Evolutionary conservation across 1,140 invertebrate genomes (phyloP).

Genomic region (Sipha flava): DNA sequence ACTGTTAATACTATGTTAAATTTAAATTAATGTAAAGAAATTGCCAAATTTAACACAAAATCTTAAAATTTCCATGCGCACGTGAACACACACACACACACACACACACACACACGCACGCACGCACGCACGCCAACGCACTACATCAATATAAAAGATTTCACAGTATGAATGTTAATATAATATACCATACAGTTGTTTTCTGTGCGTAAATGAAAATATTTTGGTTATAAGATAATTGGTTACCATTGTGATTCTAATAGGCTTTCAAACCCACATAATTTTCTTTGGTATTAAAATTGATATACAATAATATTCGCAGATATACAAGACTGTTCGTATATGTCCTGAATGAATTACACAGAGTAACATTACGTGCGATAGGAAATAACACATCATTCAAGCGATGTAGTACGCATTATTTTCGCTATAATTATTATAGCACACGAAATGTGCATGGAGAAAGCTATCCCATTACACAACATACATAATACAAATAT

Average conservation of each 20-base stretch:
- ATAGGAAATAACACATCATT: too few species aligned
- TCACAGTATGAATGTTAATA: too few species aligned
- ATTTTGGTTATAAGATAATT: not conserved
- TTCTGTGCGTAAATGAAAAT: not conserved
- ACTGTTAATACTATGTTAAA: not conserved
- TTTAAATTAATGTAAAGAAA: not conserved
- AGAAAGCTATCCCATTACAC: not conserved
- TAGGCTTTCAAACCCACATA: not conserved
- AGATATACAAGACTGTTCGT: too few species aligned
- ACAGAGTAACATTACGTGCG: too few species aligned
- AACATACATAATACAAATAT: too few species aligned
- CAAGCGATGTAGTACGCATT: too few species aligned
- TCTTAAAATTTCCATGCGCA: not conserved
- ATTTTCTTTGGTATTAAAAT: not conserved
- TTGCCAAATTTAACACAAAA: not conserved
- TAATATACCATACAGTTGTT: not conserved
- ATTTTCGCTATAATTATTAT: not conserved
- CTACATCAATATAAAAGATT: too few species aligned
- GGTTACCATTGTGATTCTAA: not conserved
- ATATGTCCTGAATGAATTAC: too few species aligned
- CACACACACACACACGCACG: not conserved
- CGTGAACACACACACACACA: not conserved
- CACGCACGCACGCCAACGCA: too few species aligned
- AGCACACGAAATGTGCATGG: not conserved
- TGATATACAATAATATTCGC: too few species aligned